Conservation (phyloP, 2,888 invertebrate species). For the Beris chalybata region DNA sequence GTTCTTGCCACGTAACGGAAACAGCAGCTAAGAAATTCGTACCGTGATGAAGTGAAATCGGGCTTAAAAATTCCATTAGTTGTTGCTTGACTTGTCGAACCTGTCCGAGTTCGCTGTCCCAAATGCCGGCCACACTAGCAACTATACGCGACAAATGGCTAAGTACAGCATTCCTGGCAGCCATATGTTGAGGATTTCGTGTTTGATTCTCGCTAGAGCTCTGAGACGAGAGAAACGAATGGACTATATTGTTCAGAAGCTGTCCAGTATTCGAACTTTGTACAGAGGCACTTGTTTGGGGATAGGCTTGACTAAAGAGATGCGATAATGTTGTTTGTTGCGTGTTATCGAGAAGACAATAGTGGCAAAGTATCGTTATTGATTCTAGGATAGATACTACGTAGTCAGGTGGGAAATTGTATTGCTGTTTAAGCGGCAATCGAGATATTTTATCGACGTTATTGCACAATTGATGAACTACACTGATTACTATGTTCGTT, state of each 20-base stretch:
- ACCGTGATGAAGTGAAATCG: slow-evolving; percentile 81
- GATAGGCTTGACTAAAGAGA: slow-evolving; percentile 61
- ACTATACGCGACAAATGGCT: slow-evolving; percentile 80
- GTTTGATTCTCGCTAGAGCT: slow-evolving; percentile 46
- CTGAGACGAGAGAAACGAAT: slow-evolving; percentile 74
- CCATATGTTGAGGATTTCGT: slow-evolving; percentile 51
- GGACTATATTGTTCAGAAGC: slow-evolving; percentile 77
- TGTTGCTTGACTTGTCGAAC: slow-evolving; percentile 68
- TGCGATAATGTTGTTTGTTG: slow-evolving; percentile 62
- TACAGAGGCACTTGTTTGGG: slow-evolving; percentile 59
- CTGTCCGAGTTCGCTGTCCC: slow-evolving; percentile 71
- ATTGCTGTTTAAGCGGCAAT: slow-evolving; percentile 48
- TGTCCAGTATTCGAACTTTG: slow-evolving; percentile 67
- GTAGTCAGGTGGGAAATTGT: slow-evolving; percentile 70
- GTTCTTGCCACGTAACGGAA: slow-evolving; percentile 83
- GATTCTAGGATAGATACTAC: slow-evolving; percentile 77
- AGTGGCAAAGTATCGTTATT: slow-evolving; percentile 76
- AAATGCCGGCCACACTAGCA: slow-evolving; percentile 75
- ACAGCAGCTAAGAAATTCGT: slow-evolving; percentile 79
- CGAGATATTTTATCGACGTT: slow-evolving; percentile 71
- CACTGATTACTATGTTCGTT: slow-evolving; percentile 74
- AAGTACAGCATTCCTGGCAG: slow-evolving; percentile 73
- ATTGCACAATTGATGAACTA: slow-evolving; percentile 70
- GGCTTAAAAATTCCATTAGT: slow-evolving; percentile 79
- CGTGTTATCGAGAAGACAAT: slow-evolving; percentile 69